Evolutionary conservation across 2,888 invertebrate species (phyloP).

Genomic region (Agrenia bidenticulata): DNA sequence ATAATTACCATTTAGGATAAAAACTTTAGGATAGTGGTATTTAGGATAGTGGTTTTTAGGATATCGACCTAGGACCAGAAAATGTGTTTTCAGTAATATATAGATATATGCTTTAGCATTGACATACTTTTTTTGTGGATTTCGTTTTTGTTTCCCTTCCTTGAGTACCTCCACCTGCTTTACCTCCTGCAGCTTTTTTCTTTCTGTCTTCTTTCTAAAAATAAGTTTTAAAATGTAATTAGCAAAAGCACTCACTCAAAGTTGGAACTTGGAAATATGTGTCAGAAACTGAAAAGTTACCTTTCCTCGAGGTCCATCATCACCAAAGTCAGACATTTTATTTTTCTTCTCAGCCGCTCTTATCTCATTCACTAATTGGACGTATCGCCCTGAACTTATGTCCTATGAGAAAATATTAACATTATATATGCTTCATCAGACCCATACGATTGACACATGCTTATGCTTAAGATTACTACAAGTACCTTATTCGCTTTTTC

Average conservation of each 20-base stretch:
- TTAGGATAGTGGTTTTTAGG: too few relatives aligned
- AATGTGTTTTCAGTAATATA: background rate
- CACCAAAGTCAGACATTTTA: constrained; percentile 36
- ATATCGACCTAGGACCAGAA: too few relatives aligned
- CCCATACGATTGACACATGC: background rate
- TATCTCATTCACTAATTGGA: constrained; percentile 45
- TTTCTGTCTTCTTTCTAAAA: constrained; percentile 84
- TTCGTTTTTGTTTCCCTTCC: constrained; percentile 94
- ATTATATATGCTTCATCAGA: background rate
- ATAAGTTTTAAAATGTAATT: background rate
- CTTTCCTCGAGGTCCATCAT: constrained; percentile 35
- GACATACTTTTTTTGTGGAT: constrained; percentile 75
- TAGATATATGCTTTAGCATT: background rate
- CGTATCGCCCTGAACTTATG: constrained; percentile 44
- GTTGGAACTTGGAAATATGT: background rate
- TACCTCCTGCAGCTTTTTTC: constrained; percentile 82
- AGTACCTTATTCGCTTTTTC: constrained; percentile 44
- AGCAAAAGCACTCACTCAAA: background rate
- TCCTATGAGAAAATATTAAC: constrained; percentile 32
- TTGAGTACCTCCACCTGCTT: constrained; percentile 87
- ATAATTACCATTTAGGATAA: too few relatives aligned
- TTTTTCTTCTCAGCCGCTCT: constrained; percentile 45
- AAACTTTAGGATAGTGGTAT: too few relatives aligned
- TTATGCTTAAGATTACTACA: background rate
- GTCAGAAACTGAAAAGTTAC: constrained; percentile 31